Evolutionary conservation across 2,797 vertebrate genomes (phyloP).

Genomic region (Fistularia tabacaria): DNA sequence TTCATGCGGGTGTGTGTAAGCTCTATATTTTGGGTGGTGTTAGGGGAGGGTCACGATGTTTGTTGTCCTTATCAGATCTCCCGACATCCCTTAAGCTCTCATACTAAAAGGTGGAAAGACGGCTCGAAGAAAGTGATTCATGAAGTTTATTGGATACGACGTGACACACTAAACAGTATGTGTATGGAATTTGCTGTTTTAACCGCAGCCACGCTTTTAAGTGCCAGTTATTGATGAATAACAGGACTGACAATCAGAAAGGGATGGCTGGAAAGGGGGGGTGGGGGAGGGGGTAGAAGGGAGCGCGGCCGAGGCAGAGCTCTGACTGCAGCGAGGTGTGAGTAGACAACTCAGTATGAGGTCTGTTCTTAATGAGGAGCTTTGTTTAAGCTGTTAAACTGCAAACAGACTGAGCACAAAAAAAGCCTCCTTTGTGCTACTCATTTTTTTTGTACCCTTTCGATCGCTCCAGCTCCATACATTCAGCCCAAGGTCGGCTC

Average conservation of each 20-base stretch:
- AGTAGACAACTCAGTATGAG: constrained; percentile 54
- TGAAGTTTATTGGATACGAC: constrained; percentile 28
- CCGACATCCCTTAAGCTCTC: constrained; percentile 14
- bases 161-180: constrained; percentile 19
- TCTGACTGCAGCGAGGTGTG: constrained; percentile 45
- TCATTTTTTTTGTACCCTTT: constrained; percentile 6
- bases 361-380: constrained; percentile 55
- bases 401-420: constrained; percentile 45
- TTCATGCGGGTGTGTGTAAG: constrained; percentile 15
- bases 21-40: constrained; percentile 21
- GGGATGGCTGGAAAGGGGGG: constrained; percentile 25
- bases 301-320: constrained; percentile 6
- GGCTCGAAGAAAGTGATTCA: constrained; percentile 33
- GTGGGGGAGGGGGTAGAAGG: background rate
- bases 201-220: constrained; percentile 8
- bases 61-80: constrained; percentile 16
- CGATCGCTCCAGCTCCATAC: background rate
- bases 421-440: constrained; percentile 27
- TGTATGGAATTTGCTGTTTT: constrained; percentile 31
- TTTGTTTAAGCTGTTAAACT: constrained; percentile 57
- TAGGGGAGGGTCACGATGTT: constrained; percentile 19
- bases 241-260: constrained; percentile 37
- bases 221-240: constrained; percentile 55
- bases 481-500: background rate
- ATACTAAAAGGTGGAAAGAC: constrained; percentile 7